Evolutionary conservation across 2,113 vertebrate species (phyloP), one percentile per base, ranked within the genome.

Genomic region (Python bivittatus): DNA sequence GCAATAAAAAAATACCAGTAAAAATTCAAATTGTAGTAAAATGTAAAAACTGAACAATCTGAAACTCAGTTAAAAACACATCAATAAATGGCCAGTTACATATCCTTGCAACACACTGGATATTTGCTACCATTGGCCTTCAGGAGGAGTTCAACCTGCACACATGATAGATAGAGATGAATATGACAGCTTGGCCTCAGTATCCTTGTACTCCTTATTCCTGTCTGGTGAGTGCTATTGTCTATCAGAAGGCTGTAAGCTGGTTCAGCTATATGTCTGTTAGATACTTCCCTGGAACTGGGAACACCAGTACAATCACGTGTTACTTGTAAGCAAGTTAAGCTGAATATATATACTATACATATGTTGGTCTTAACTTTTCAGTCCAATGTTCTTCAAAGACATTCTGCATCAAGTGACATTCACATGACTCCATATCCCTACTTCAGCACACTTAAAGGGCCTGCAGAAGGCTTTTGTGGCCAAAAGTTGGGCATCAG

Each of bases 401-500:
- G 33, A 42, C 17, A 79, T 42, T 79, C 33, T 79, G 17, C 17
- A 48, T 48, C 5, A 6, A 6, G 7, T 48, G 48, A 5, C 3
- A 7, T 56, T 60, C 1, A 3, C 58, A 79, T 4, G 17, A 79
- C 17, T 79, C 17, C 72, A 4, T 33, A 42, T 79, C 7, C 22
- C 38, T 42, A 79, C 72, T 20, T 79, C 17, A 6, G 72, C 22
- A 79, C 7, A 79, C 38, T 42, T 42, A 22, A 79, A 79, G 33
- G 38, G 54, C 94, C 57, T 95, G 53, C 88, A 54, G 53, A 29
- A 90, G 38, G 93, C 48, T 48, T 48, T 48, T 48, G 48, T 93
- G 91, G 95, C 53, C 33, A 87, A 95, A 94, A 93, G 56, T 61
- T 86, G 33, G 86, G 23, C 61, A 94, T 91, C 93, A 92, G 93